Evolutionary conservation across 1,140 invertebrate species (phyloP).

Genomic region (Diorhabda elongata): DNA sequence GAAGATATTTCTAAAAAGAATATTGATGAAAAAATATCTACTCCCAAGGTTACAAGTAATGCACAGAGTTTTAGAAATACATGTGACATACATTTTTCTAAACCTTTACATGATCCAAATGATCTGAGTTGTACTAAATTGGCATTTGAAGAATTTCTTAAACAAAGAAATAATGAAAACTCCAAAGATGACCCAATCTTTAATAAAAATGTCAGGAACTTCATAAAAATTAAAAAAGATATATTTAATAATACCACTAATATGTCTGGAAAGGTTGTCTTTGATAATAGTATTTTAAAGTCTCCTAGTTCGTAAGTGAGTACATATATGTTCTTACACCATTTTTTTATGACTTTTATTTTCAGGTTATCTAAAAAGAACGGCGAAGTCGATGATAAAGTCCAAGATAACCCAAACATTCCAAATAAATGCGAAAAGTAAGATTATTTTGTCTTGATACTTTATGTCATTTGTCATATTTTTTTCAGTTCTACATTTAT

Average conservation of each 20-base stretch:
- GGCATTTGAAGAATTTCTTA: slow-evolving; percentile 27
- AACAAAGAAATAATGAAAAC: slow-evolving; percentile 22
- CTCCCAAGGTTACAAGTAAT: slow-evolving; percentile 8
- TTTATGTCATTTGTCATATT: too few relatives aligned
- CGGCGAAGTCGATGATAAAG: too few relatives aligned
- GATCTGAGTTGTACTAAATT: slow-evolving; percentile 22
- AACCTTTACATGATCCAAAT: slow-evolving; percentile 14
- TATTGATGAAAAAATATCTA: slow-evolving; percentile 14
- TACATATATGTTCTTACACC: too few relatives aligned
- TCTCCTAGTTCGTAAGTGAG: slow-evolving; percentile 3
- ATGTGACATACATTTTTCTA: slow-evolving; percentile 16
- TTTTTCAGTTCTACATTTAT: too few relatives aligned
- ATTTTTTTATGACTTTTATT: too few relatives aligned
- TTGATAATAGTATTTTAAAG: slow-evolving; percentile 4
- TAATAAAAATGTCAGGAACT: slow-evolving; percentile 24
- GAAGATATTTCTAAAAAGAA: slow-evolving; percentile 21
- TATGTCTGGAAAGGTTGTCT: slow-evolving; percentile 11
- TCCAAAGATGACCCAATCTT: slow-evolving; percentile 4
- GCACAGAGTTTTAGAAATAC: slow-evolving; percentile 9
- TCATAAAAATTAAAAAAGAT: slow-evolving; percentile 25
- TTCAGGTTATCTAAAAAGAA: too few relatives aligned
- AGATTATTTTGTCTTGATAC: too few relatives aligned
- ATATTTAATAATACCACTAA: slow-evolving; percentile 11
- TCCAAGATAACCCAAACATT: too few relatives aligned
- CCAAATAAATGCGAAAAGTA: too few relatives aligned